A percentile compares a stretch with the other conserved stretches of the same genome.
phyloP scores from a whole-genome alignment of 2,113 vertebrate species.

The Chroicocephalus ridibundus region DNA sequence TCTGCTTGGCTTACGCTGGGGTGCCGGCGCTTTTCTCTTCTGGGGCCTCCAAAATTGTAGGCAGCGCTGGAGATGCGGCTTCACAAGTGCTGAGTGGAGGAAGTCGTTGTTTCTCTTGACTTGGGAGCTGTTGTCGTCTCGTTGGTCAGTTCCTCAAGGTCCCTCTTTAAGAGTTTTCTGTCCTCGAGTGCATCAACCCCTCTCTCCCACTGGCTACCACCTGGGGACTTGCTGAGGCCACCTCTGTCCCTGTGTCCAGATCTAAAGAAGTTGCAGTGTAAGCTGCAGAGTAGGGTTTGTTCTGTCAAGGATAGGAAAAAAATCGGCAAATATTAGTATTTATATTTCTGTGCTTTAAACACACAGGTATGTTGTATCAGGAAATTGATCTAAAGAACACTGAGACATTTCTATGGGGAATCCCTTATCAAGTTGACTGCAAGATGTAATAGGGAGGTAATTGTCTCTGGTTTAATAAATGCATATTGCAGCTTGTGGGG shows the following conservation, averaged over 20 bases:
- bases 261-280: neutral
- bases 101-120: neutral
- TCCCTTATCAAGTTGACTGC: neutral
- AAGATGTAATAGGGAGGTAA: neutral
- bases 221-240: neutral
- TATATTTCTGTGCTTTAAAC: neutral
- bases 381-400: fast-evolving
- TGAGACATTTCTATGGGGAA: neutral
- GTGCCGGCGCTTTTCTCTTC: neutral
- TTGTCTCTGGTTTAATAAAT: neutral
- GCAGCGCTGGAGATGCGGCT: fast-evolving
- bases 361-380: neutral
- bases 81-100: neutral
- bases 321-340: neutral
- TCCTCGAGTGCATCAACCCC: neutral
- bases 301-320: neutral
- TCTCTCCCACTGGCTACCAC: neutral
- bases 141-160: neutral
- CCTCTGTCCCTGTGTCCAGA: neutral
- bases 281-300: neutral
- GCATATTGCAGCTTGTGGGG: neutral
- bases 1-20: neutral
- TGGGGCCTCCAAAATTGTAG: neutral
- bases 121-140: fast-evolving
- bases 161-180: neutral